Percentiles rank a stretch among this genome's conserved stretches.
Conservation (phyloP, 1,140 invertebrate species). For the Cheumatopsyche charites region DNA sequence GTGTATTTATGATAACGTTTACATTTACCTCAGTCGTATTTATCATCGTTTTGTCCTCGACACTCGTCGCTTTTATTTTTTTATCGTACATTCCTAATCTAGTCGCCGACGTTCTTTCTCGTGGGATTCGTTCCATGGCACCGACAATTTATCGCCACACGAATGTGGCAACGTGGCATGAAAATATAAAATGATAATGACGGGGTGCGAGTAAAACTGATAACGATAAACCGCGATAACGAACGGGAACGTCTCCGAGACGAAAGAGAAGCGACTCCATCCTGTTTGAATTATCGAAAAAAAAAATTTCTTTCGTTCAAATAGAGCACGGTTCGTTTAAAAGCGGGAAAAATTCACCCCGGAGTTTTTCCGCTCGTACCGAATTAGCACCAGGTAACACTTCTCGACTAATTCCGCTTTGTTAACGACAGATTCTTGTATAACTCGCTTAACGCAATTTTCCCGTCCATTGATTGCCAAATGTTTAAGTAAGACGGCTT, state of each 20-base stretch:
- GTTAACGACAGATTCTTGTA: slow-evolving; percentile 49
- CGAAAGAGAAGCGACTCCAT: neutral
- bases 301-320: neutral
- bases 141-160: neutral
- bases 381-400: slow-evolving; percentile 29
- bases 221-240: slow-evolving; percentile 1
- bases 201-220: slow-evolving; percentile 3
- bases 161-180: neutral
- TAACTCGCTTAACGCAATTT: slow-evolving; percentile 48
- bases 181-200: slow-evolving; percentile 14
- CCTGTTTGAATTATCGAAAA: neutral
- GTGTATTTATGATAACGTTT: no score
- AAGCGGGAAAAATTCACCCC: neutral
- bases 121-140: neutral
- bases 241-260: neutral
- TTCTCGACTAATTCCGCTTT: slow-evolving; percentile 45
- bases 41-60: no score
- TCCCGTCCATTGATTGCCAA: slow-evolving; percentile 46
- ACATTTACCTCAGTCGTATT: no score
- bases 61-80: neutral
- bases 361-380: neutral
- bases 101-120: slow-evolving; percentile 2
- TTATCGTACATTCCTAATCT: slow-evolving; percentile 12
- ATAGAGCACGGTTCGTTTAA: no score
- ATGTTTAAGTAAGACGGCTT: slow-evolving; percentile 46